Evolutionary conservation across 2,888 invertebrate genomes (phyloP).

Genomic region (Oxystoma pomonae): DNA sequence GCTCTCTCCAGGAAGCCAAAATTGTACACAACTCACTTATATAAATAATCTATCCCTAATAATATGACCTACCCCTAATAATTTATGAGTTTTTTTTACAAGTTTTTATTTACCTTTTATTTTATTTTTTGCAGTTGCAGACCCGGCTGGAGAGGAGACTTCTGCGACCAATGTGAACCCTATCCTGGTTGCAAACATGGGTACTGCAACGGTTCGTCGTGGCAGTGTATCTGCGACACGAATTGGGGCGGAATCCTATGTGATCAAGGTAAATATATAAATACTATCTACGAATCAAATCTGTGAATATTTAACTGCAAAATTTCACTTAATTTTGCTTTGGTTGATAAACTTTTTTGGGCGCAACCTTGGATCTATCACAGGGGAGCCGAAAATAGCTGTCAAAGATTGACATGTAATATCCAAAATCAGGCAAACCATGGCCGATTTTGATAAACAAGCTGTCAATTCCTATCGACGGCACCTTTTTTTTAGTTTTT

Average conservation of each 20-base stretch:
- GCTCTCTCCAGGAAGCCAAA: background rate
- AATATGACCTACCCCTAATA: background rate
- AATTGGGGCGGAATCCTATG: slow-evolving; percentile 98
- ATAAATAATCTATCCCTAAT: background rate
- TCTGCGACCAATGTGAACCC: slow-evolving; percentile 89
- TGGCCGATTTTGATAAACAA: too few relatives aligned
- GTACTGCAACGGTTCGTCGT: slow-evolving; percentile 88
- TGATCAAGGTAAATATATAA: slow-evolving; percentile 84
- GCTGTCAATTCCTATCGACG: too few relatives aligned
- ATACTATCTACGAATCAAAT: background rate
- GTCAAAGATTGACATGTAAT: too few relatives aligned
- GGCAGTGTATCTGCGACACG: slow-evolving; percentile 96
- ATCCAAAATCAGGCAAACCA: too few relatives aligned
- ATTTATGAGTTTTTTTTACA: slow-evolving; percentile 1
- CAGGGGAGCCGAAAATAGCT: too few relatives aligned
- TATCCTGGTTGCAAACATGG: slow-evolving; percentile 97
- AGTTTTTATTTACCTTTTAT: too few relatives aligned
- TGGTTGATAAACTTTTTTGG: too few relatives aligned
- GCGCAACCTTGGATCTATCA: too few relatives aligned
- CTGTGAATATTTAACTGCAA: background rate
- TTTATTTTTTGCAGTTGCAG: slow-evolving; percentile 66
- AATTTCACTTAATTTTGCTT: too few relatives aligned
- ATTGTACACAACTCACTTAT: background rate
- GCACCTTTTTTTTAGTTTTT: too few relatives aligned
- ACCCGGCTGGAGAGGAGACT: slow-evolving; percentile 87